These are phyloP conservation scores for Aurelia coerulea DNA, from an alignment of 30 jellyfish, hydroid and myxozoan species.

Conservation along the genomic window DNA sequence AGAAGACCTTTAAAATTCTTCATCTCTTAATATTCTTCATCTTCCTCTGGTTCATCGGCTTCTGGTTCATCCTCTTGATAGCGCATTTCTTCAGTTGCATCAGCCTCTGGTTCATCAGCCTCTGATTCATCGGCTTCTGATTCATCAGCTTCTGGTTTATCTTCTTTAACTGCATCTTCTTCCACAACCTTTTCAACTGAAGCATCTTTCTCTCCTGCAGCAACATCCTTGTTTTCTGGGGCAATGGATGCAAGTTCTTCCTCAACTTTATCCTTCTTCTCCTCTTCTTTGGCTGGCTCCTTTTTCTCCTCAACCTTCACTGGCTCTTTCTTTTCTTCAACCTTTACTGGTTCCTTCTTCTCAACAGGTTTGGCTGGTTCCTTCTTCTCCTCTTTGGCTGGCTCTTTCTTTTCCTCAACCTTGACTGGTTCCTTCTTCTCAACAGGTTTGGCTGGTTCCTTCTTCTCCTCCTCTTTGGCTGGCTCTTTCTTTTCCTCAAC, in stretches of 20 bases:
- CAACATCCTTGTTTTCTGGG: conserved; percentile 10
- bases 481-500: conserved; percentile 26
- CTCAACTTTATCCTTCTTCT: conserved; percentile 8
- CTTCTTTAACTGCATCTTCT: not conserved
- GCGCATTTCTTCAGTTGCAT: no score
- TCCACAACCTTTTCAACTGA: no score
- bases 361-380: conserved; percentile 29
- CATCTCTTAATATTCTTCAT: no score
- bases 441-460: not conserved
- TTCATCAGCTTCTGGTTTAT: not conserved
- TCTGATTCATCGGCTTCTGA: not conserved
- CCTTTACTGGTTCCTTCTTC: conserved; percentile 35
- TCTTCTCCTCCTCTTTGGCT: not conserved
- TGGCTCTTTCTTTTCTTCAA: not conserved
- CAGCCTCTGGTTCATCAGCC: not conserved
- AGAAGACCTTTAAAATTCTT: no score
- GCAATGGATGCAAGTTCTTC: no score
- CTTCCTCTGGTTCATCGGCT: not conserved
- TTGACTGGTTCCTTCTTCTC: conserved; percentile 44
- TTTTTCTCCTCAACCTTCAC: not conserved
- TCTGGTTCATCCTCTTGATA: not conserved
- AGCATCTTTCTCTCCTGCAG: conserved; percentile 4
- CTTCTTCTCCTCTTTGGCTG: conserved; percentile 27
- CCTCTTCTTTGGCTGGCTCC: not conserved
- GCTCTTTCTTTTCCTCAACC: conserved; percentile 36